These are phyloP conservation scores for Thelaira solivaga DNA, from an alignment of 2,888 invertebrate species.

Conservation along the genomic window DNA sequence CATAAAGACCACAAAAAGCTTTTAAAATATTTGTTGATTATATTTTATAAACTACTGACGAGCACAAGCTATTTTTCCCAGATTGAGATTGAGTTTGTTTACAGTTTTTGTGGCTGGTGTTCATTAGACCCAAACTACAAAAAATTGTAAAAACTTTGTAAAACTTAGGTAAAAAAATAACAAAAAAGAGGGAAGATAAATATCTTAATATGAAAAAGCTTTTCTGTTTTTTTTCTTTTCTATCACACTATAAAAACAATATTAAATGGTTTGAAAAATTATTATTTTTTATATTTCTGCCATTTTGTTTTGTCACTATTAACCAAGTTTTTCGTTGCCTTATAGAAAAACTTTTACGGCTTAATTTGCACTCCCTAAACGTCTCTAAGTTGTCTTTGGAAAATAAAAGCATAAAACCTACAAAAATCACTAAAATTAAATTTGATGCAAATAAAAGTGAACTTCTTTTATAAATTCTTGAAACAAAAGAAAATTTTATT, in stretches of 20 bases:
- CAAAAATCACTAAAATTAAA: conserved; percentile 22
- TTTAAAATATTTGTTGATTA: too few species aligned
- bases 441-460: conserved; percentile 12
- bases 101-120: too few species aligned
- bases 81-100: too few species aligned
- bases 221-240: neutral
- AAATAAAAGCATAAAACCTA: neutral
- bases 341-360: conserved; percentile 50
- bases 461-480: conserved; percentile 50
- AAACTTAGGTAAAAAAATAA: neutral
- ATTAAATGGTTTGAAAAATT: conserved; percentile 28
- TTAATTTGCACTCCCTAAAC: conserved; percentile 61
- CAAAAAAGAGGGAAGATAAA: neutral
- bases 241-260: conserved; percentile 21
- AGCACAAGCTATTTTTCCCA: too few species aligned
- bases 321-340: conserved; percentile 43
- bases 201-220: neutral
- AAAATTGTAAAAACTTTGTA: too few species aligned
- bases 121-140: too few species aligned
- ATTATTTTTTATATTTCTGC: neutral
- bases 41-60: too few species aligned
- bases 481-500: conserved; percentile 14
- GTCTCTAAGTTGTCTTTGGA: conserved; percentile 54
- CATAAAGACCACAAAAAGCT: too few species aligned
- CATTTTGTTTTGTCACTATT: conserved; percentile 52